phyloP scores from a whole-genome alignment of 2,888 invertebrate genomes.

The Anodontia alba region DNA sequence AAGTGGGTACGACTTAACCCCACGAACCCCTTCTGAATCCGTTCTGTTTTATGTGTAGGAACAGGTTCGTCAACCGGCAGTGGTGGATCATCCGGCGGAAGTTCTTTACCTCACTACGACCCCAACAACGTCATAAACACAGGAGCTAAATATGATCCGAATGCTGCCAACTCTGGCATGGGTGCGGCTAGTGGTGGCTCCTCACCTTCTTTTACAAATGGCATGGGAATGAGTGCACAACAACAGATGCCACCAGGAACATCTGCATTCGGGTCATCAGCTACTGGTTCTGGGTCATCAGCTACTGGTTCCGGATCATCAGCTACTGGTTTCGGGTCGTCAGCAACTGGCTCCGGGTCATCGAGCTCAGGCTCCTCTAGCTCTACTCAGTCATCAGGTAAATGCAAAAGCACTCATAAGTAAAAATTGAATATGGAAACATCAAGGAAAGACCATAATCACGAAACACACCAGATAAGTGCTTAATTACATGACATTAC shows the following conservation, averaged over 20 bases:
- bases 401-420: no score
- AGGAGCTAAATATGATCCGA: conserved; percentile 65
- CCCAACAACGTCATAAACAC: conserved; percentile 64
- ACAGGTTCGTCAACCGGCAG: no score
- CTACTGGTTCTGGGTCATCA: background rate
- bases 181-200: conserved; percentile 49
- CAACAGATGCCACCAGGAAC: conserved; percentile 48
- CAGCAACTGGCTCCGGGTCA: background rate
- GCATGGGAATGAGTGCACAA: conserved; percentile 61
- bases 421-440: no score
- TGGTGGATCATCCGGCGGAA: background rate
- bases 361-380: background rate
- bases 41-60: no score
- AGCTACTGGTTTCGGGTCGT: background rate
- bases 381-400: background rate
- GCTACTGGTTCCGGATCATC: conserved; percentile 1
- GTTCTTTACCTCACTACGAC: conserved; percentile 48
- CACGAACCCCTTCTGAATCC: no score
- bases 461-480: no score
- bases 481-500: no score
- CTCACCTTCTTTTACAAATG: conserved; percentile 61
- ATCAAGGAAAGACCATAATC: no score
- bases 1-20: no score
- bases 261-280: conserved; percentile 14
- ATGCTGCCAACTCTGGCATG: conserved; percentile 57